phyloP scores from a whole-genome alignment of 2,888 invertebrate species.

The Sialis lutaria region DNA sequence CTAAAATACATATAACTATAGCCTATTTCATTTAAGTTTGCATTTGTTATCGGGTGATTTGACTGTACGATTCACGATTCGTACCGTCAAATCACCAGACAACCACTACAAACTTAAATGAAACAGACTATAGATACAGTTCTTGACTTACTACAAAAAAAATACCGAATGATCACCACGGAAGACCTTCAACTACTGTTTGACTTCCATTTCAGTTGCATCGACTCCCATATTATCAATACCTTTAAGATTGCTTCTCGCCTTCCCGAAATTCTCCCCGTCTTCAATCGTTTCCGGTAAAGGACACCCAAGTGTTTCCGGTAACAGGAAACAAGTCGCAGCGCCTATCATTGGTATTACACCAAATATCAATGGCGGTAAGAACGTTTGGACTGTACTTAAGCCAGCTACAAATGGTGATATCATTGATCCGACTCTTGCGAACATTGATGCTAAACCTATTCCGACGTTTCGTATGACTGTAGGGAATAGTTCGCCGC shows the following conservation, averaged over 20 bases:
- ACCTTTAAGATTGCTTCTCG: neutral
- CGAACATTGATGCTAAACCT: constrained; percentile 70
- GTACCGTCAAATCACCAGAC: no score
- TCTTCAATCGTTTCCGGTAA: constrained; percentile 69
- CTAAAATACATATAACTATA: no score
- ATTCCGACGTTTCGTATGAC: constrained; percentile 75
- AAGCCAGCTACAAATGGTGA: constrained; percentile 70
- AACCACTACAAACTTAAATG: no score
- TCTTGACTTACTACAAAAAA: no score
- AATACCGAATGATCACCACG: no score
- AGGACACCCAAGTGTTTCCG: constrained; percentile 60
- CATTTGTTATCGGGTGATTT: no score
- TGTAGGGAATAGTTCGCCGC: constrained; percentile 79
- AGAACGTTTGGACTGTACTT: constrained; percentile 32
- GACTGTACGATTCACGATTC: no score
- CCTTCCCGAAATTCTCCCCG: constrained; percentile 45
- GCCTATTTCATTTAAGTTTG: no score
- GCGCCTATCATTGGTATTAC: constrained; percentile 49
- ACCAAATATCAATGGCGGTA: constrained; percentile 60
- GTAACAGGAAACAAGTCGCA: constrained; percentile 45
- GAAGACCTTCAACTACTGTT: no score
- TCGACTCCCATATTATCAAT: neutral
- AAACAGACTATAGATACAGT: no score
- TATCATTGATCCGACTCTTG: constrained; percentile 69
- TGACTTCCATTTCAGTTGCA: neutral